phyloP scores from a whole-genome alignment of 2,797 vertebrate species.

The Semaprochilodus insignis region DNA sequence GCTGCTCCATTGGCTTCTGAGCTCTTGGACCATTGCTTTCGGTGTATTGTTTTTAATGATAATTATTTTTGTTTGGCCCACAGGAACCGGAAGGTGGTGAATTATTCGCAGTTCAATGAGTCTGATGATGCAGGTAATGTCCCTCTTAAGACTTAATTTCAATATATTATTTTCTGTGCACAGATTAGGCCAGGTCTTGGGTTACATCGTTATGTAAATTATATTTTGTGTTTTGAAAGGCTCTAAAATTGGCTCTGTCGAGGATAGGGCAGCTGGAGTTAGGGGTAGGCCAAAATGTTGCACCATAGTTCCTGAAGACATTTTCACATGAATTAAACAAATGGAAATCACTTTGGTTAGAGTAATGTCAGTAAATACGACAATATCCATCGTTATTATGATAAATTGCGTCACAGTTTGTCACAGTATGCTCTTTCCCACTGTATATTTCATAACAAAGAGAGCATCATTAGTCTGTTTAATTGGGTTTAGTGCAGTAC shows the following conservation, averaged over 20 bases:
- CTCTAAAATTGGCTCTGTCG: not conserved
- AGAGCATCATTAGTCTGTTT: no score
- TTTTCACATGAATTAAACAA: no score
- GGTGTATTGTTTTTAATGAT: not conserved
- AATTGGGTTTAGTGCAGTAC: no score
- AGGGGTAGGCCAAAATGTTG: no score
- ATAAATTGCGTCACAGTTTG: no score
- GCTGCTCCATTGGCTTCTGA: not conserved
- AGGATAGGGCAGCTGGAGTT: no score
- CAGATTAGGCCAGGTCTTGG: not conserved
- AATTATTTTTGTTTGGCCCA: constrained; percentile 63
- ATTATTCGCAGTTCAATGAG: constrained; percentile 99
- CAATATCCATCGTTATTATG: no score
- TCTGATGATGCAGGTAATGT: constrained; percentile 94
- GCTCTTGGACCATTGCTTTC: not conserved
- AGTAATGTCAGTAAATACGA: no score
- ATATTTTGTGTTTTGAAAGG: not conserved
- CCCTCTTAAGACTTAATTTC: not conserved
- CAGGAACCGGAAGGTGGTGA: constrained; percentile 99
- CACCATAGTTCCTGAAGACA: no score
- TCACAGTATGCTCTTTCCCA: no score
- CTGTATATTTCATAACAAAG: no score
- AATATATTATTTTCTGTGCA: not conserved
- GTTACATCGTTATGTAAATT: not conserved
- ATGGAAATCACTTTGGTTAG: no score